These are phyloP conservation scores for Mastigias papua DNA, from an alignment of 30 jellyfish, hydroid and myxozoan genomes.

Conservation along the genomic window DNA sequence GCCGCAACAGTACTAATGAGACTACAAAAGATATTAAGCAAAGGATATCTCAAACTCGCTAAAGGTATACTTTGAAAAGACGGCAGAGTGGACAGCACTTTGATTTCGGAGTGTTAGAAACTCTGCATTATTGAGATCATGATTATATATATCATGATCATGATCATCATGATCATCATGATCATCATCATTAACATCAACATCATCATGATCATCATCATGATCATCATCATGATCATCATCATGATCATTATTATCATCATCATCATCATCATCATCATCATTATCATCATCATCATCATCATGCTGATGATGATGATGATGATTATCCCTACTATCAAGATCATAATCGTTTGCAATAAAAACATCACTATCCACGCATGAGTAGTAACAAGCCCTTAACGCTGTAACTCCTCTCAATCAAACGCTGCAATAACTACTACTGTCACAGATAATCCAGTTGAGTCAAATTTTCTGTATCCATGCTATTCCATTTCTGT, in stretches of 20 bases:
- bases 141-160: neutral
- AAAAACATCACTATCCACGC: too few species aligned
- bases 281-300: neutral
- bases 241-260: too few species aligned
- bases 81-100: too few species aligned
- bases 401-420: too few species aligned
- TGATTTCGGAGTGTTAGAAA: too few species aligned
- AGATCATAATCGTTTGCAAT: too few species aligned
- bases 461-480: too few species aligned
- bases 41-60: conserved; percentile 57
- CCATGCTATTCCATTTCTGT: too few species aligned
- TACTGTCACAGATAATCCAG: too few species aligned
- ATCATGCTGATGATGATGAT: neutral
- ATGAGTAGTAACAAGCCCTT: too few species aligned
- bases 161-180: neutral
- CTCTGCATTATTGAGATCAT: neutral
- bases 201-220: neutral
- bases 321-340: neutral
- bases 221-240: neutral
- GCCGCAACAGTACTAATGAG: conserved; percentile 79
- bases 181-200: too few species aligned
- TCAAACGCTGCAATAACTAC: too few species aligned
- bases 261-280: neutral
- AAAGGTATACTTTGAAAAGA: conserved; percentile 45
- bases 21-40: conserved; percentile 29